phyloP scores from a whole-genome alignment of 2,113 vertebrate species.

The Trogon melanurus region DNA sequence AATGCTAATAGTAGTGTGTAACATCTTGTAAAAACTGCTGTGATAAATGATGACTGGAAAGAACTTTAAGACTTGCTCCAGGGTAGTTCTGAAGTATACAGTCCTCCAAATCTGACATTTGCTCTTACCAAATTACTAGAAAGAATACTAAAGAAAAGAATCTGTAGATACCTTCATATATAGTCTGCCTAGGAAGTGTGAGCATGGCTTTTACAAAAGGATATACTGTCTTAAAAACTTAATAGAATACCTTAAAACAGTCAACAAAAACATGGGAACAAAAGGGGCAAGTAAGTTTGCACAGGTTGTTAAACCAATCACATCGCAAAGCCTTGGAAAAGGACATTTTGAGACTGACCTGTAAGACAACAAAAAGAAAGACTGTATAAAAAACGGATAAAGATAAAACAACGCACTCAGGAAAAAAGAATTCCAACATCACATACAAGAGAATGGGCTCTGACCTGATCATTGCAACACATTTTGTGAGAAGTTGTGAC shows the following conservation, averaged over 20 bases:
- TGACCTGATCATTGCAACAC: not conserved
- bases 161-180: not conserved
- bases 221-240: not conserved
- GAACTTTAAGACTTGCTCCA: not conserved
- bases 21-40: not conserved
- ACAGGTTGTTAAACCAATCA: not conserved
- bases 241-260: not conserved
- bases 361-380: not conserved
- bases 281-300: not conserved
- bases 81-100: not conserved
- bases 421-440: not conserved
- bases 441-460: not conserved
- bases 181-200: not conserved
- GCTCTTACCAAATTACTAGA: not conserved
- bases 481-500: not conserved
- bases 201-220: not conserved
- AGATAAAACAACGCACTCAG: not conserved
- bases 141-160: not conserved
- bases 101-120: not conserved
- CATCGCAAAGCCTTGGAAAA: not conserved
- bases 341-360: not conserved
- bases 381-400: not conserved
- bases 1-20: not conserved
- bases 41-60: not conserved
- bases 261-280: not conserved